These are phyloP conservation scores for Palythoa grandiflora DNA, from an alignment of 92 coral and sea anemone genomes.

Conservation along the genomic window DNA sequence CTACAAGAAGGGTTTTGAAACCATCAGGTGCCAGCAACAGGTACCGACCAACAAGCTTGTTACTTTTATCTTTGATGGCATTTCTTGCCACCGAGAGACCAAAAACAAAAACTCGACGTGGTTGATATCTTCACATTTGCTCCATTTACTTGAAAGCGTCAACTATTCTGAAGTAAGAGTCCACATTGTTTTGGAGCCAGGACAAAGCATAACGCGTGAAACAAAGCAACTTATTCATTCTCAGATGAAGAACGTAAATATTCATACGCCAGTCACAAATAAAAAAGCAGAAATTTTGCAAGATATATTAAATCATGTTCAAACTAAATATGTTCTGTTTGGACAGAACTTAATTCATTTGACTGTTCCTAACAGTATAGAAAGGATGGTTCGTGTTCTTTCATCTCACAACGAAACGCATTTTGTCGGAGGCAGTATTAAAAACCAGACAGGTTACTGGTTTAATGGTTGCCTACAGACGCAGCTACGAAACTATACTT, in stretches of 20 bases:
- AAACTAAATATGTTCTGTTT: slow-evolving; percentile 78
- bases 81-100: slow-evolving; percentile 52
- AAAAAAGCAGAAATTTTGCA: slow-evolving; percentile 59
- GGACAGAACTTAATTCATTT: slow-evolving; percentile 80
- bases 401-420: slow-evolving; percentile 60
- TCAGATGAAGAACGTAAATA: background rate
- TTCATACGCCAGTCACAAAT: slow-evolving; percentile 1
- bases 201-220: slow-evolving; percentile 11
- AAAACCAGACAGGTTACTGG: slow-evolving; percentile 81
- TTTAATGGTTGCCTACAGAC: slow-evolving; percentile 72
- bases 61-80: slow-evolving; percentile 83
- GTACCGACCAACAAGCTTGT: slow-evolving; percentile 62
- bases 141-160: slow-evolving; percentile 50
- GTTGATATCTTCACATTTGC: slow-evolving; percentile 31
- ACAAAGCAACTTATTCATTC: slow-evolving; percentile 4
- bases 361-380: slow-evolving; percentile 64
- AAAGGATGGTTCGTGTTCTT: slow-evolving; percentile 76
- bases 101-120: slow-evolving; percentile 27
- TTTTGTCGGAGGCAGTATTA: slow-evolving; percentile 79
- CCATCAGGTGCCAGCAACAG: slow-evolving; percentile 60
- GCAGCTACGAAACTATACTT: slow-evolving; percentile 78
- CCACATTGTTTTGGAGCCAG: slow-evolving; percentile 29
- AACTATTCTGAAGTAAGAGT: slow-evolving; percentile 7
- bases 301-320: slow-evolving; percentile 55
- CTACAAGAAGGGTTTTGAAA: slow-evolving; percentile 83